Percentiles rank a stretch among this genome's conserved stretches.
Evolutionary conservation across 2,888 invertebrate genomes (phyloP).

Genomic region (Philhelius pedissequus): DNA sequence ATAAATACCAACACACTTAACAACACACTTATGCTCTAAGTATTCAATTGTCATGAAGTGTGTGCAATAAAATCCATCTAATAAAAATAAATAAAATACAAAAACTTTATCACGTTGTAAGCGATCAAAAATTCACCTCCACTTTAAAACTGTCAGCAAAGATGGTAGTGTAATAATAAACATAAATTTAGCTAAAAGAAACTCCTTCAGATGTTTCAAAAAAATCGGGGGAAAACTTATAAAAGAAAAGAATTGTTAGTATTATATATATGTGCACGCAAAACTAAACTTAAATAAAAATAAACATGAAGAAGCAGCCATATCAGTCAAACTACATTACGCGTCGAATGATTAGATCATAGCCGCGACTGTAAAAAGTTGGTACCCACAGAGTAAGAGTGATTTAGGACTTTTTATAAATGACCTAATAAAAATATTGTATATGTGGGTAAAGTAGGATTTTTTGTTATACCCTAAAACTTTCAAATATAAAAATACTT

Average conservation of each 20-base stretch:
- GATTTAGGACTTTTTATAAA: too few relatives aligned
- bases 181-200: slow-evolving; percentile 33
- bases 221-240: slow-evolving; percentile 1
- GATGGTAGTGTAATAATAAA: slow-evolving; percentile 58
- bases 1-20: slow-evolving; percentile 51
- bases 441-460: too few relatives aligned
- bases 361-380: too few relatives aligned
- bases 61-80: slow-evolving; percentile 58
- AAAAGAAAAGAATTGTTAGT: slow-evolving; percentile 16
- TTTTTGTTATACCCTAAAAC: too few relatives aligned
- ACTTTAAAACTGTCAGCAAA: slow-evolving; percentile 39
- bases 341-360: not conserved
- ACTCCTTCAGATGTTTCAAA: not conserved
- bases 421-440: too few relatives aligned
- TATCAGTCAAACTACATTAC: not conserved
- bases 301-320: slow-evolving; percentile 35
- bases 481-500: too few relatives aligned
- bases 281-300: slow-evolving; percentile 44
- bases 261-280: slow-evolving; percentile 33
- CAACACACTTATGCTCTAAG: slow-evolving; percentile 57
- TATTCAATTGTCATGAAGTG: slow-evolving; percentile 63
- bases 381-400: too few relatives aligned
- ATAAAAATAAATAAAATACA: slow-evolving; percentile 30
- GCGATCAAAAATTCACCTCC: slow-evolving; percentile 56
- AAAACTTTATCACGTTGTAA: slow-evolving; percentile 56